Evolutionary conservation across 2,888 invertebrate species (phyloP).

Genomic region (Hemithea aestivaria): DNA sequence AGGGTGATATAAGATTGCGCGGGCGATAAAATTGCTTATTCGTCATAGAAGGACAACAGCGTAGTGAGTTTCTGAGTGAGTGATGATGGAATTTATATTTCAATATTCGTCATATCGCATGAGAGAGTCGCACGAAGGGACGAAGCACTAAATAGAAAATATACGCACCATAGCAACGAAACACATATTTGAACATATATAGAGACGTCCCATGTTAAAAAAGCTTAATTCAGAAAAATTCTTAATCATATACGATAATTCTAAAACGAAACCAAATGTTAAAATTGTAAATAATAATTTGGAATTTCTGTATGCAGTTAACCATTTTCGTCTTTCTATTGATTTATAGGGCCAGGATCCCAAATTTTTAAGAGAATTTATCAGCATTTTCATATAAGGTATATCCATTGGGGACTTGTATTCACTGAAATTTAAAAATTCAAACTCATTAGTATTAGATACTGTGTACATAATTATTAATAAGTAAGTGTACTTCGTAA

Average conservation of each 20-base stretch:
- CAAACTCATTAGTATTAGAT: no score
- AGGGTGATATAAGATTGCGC: no score
- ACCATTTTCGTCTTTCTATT: neutral
- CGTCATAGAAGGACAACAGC: no score
- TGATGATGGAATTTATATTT: no score
- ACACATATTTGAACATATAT: neutral
- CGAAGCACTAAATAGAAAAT: no score
- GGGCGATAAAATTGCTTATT: no score
- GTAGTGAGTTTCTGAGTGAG: no score
- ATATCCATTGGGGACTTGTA: neutral
- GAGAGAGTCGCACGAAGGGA: no score
- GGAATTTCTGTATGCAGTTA: neutral
- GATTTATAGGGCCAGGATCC: slow-evolving; percentile 1
- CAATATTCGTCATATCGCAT: no score
- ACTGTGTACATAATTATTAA: no score
- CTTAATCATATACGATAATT: neutral
- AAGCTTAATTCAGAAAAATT: neutral
- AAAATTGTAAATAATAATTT: neutral
- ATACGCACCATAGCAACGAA: neutral
- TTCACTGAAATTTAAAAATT: slow-evolving; percentile 1
- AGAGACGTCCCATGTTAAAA: neutral
- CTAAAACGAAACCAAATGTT: neutral
- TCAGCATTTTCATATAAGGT: slow-evolving; percentile 3
- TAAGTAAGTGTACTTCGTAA: no score
- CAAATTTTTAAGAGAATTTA: neutral